phyloP scores from a whole-genome alignment of 2,797 vertebrate species.

The Lepilemur ruficaudatus region DNA sequence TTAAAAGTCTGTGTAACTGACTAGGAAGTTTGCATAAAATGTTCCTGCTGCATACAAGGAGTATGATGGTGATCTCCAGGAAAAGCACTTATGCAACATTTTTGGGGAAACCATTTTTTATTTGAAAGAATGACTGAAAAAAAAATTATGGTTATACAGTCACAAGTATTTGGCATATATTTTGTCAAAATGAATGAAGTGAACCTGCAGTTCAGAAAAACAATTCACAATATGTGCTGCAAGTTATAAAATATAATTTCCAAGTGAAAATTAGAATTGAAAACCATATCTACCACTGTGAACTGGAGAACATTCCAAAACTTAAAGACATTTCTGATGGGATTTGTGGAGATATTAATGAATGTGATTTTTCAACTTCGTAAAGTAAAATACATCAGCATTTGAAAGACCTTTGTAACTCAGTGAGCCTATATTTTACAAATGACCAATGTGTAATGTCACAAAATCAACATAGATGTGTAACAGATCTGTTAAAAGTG shows the following conservation, averaged over 20 bases:
- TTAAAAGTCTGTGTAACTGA: not conserved
- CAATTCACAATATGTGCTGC: not conserved
- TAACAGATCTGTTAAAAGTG: not conserved
- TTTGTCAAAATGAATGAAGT: not conserved
- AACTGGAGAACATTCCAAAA: not conserved
- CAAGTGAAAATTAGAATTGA: not conserved
- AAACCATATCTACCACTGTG: not conserved
- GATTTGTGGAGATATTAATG: not conserved
- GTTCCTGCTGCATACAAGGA: too few species aligned
- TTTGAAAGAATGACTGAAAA: not conserved
- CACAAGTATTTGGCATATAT: not conserved
- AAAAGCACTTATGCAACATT: not conserved
- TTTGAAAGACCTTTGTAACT: not conserved
- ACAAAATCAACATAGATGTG: not conserved
- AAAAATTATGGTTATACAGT: not conserved
- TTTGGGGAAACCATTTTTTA: not conserved
- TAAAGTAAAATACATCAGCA: not conserved
- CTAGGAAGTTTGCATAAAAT: not conserved
- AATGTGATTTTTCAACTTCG: not conserved
- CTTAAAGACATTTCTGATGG: not conserved
- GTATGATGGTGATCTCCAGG: not conserved
- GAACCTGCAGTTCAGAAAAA: not conserved
- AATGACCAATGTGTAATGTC: not conserved
- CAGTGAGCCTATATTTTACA: not conserved
- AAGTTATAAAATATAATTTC: constrained; percentile 9